A percentile compares a stretch with the other conserved stretches of the same genome.
These are phyloP conservation scores for Lasiommata megera DNA, from an alignment of 2,888 invertebrate species.

Conservation along the genomic window DNA sequence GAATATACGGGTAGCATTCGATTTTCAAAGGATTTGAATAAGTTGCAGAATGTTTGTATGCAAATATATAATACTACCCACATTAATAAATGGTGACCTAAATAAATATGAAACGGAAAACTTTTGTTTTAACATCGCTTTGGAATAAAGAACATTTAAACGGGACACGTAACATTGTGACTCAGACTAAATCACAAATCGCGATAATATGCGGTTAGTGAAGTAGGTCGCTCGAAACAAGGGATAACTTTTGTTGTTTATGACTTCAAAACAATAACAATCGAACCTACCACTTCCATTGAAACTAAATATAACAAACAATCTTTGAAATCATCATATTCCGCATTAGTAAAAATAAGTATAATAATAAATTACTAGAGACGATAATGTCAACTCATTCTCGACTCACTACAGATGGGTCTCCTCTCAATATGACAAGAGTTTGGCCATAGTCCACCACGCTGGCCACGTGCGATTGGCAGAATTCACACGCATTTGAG, in stretches of 20 bases:
- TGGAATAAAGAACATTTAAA: constrained; percentile 20
- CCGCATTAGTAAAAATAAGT: too few species aligned
- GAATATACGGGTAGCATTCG: too few species aligned
- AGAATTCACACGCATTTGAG: too few species aligned
- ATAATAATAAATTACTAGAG: too few species aligned
- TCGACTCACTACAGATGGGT: too few species aligned
- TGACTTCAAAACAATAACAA: background rate
- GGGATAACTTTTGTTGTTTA: constrained; percentile 19
- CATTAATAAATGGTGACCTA: background rate
- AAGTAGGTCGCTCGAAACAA: constrained; percentile 32
- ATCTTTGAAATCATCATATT: too few species aligned
- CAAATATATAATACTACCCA: too few species aligned
- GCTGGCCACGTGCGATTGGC: too few species aligned
- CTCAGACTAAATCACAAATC: constrained; percentile 28
- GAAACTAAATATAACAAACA: background rate
- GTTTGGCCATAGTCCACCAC: too few species aligned
- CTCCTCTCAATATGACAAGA: too few species aligned
- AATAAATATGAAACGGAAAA: background rate
- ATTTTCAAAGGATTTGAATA: background rate
- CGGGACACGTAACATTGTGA: constrained; percentile 25
- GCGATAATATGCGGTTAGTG: constrained; percentile 22
- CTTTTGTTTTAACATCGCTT: background rate
- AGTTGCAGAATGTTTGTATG: too few species aligned
- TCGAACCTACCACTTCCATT: background rate
- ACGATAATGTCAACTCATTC: too few species aligned